A percentile compares a stretch with the other conserved stretches of the same genome.
Conservation (phyloP, 1,140 invertebrate genomes). For the Oscheius sp. region DNA sequence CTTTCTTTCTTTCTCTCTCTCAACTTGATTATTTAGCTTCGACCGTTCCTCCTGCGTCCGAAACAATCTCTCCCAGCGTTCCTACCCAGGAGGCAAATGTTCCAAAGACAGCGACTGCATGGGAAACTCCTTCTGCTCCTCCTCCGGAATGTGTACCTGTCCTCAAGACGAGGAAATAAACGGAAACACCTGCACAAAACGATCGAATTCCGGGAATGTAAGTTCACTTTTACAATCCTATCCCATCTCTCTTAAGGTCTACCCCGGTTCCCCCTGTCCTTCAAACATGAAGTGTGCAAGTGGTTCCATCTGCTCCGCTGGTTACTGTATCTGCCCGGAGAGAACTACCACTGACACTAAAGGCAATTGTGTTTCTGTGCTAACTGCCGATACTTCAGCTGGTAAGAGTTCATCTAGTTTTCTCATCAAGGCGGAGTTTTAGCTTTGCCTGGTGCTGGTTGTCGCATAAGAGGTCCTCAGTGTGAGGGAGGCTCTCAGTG, state of each 20-base stretch:
- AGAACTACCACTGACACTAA: slow-evolving; percentile 11
- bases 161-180: neutral
- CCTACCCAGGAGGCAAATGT: slow-evolving; percentile 10
- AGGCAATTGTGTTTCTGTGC: slow-evolving; percentile 19
- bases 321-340: slow-evolving; percentile 27
- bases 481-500: slow-evolving; percentile 19
- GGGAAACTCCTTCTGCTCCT: slow-evolving; percentile 13
- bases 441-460: neutral
- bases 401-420: neutral
- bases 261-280: slow-evolving; percentile 1
- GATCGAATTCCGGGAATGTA: too few species aligned
- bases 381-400: neutral
- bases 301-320: slow-evolving; percentile 9
- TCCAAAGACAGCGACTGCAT: slow-evolving; percentile 12
- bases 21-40: neutral
- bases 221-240: too few species aligned
- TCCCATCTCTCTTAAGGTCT: neutral
- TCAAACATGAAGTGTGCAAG: neutral
- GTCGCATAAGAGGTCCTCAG: neutral
- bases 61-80: neutral
- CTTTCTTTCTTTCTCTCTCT: too few species aligned
- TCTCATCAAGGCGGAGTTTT: slow-evolving; percentile 1
- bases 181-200: neutral
- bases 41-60: slow-evolving; percentile 15
- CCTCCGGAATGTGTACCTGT: slow-evolving; percentile 14